Evolutionary conservation across 2,888 invertebrate species (phyloP).

Genomic region (Amorpha juglandis): DNA sequence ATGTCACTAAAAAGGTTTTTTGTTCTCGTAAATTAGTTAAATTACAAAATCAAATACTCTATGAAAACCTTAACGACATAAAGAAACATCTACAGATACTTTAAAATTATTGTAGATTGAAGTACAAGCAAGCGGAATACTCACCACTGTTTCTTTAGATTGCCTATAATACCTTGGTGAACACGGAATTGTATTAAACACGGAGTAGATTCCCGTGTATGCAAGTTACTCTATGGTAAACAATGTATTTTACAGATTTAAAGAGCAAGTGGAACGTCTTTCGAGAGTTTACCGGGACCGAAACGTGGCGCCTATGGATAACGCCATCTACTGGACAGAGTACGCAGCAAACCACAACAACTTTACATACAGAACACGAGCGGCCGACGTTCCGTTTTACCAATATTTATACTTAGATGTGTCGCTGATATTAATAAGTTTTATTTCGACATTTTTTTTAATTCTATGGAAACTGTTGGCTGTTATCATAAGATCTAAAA

Average conservation of each 20-base stretch:
- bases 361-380: slow-evolving; percentile 67
- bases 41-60: too few relatives aligned
- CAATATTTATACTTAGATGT: slow-evolving; percentile 75
- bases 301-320: slow-evolving; percentile 83
- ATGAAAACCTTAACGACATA: too few relatives aligned
- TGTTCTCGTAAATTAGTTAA: too few relatives aligned
- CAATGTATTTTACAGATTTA: slow-evolving; percentile 57
- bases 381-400: slow-evolving; percentile 76
- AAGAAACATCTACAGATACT: too few relatives aligned
- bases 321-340: slow-evolving; percentile 86
- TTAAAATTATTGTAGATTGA: too few relatives aligned
- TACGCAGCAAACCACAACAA: slow-evolving; percentile 81
- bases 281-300: slow-evolving; percentile 84
- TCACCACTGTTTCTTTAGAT: too few relatives aligned
- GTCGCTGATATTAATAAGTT: slow-evolving; percentile 37
- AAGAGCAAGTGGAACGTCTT: slow-evolving; percentile 70
- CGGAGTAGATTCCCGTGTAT: too few relatives aligned
- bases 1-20: too few relatives aligned
- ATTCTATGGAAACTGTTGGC: too few relatives aligned
- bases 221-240: too few relatives aligned
- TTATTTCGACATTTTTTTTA: not conserved
- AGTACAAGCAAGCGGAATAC: too few relatives aligned
- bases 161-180: too few relatives aligned
- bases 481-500: not conserved
- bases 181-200: not conserved